Conservation (phyloP, 2,113 vertebrate species). For the Hemiprocne comata region DNA sequence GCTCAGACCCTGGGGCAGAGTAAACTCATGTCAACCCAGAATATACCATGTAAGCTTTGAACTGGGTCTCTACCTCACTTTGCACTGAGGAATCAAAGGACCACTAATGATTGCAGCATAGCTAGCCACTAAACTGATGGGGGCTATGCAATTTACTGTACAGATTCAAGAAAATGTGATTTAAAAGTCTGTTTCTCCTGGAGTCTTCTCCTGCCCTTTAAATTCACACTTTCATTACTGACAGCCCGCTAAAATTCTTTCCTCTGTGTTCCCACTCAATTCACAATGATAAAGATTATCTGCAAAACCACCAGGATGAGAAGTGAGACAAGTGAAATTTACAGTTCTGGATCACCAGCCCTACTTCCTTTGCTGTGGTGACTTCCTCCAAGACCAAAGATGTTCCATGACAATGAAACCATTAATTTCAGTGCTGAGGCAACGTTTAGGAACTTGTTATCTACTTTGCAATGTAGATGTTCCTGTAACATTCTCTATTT, state of each 20-base stretch:
- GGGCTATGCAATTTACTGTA: background rate
- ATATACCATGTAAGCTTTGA: background rate
- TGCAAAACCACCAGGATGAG: background rate
- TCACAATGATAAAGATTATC: background rate
- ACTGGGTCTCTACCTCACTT: background rate
- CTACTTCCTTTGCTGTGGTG: background rate
- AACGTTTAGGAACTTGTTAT: background rate
- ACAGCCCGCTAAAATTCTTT: background rate
- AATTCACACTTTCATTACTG: background rate
- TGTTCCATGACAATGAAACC: background rate
- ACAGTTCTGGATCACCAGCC: background rate
- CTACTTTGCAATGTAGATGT: background rate
- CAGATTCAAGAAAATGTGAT: background rate
- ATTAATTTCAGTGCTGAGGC: background rate
- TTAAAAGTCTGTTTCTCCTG: background rate
- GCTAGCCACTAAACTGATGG: background rate
- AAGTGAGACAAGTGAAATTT: background rate
- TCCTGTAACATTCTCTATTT: background rate
- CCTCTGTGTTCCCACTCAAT: background rate
- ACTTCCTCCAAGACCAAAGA: background rate
- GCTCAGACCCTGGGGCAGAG: background rate
- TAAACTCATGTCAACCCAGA: background rate
- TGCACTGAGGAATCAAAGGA: background rate
- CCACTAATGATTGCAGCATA: background rate
- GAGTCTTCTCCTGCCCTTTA: background rate